These are phyloP conservation scores for Leptarthrus brevirostris DNA, from an alignment of 2,888 invertebrate species.

Conservation along the genomic window DNA sequence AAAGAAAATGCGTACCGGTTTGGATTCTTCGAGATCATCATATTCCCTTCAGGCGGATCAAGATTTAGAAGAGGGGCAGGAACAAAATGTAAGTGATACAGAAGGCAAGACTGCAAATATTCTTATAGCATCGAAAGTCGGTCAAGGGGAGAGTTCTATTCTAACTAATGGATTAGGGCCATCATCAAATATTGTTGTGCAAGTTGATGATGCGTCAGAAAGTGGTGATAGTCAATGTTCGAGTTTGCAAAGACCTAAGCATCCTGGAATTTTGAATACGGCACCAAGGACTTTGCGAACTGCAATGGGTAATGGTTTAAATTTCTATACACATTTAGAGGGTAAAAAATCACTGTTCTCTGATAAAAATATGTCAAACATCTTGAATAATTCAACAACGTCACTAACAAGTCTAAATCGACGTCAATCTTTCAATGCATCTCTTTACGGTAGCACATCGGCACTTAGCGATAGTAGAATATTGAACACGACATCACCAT, in stretches of 20 bases:
- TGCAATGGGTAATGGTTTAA: constrained; percentile 59
- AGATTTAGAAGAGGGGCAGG: constrained; percentile 37
- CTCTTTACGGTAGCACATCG: constrained; percentile 66
- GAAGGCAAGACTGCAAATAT: constrained; percentile 55
- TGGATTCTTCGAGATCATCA: constrained; percentile 48
- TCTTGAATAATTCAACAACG: constrained; percentile 64
- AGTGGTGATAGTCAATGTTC: constrained; percentile 58
- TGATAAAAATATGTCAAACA: constrained; percentile 57
- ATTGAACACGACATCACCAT: constrained; percentile 71
- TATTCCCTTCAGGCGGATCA: constrained; percentile 51
- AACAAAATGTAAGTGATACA: constrained; percentile 6
- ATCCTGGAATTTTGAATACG: constrained; percentile 52
- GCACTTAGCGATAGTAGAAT: constrained; percentile 66
- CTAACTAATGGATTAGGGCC: constrained; percentile 49
- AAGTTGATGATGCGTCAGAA: constrained; percentile 58
- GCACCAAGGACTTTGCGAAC: constrained; percentile 53
- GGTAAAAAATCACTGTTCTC: constrained; percentile 65
- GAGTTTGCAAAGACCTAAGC: constrained; percentile 55
- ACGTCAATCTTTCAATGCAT: constrained; percentile 64
- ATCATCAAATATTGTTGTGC: constrained; percentile 32
- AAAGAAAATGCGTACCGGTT: constrained; percentile 53
- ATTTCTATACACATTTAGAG: constrained; percentile 65
- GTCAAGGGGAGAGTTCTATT: background rate
- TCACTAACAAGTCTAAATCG: constrained; percentile 63
- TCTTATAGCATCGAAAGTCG: background rate